Evolutionary conservation across 2,113 vertebrate species (phyloP).

Genomic region (Neolamprologus cancellatus): DNA sequence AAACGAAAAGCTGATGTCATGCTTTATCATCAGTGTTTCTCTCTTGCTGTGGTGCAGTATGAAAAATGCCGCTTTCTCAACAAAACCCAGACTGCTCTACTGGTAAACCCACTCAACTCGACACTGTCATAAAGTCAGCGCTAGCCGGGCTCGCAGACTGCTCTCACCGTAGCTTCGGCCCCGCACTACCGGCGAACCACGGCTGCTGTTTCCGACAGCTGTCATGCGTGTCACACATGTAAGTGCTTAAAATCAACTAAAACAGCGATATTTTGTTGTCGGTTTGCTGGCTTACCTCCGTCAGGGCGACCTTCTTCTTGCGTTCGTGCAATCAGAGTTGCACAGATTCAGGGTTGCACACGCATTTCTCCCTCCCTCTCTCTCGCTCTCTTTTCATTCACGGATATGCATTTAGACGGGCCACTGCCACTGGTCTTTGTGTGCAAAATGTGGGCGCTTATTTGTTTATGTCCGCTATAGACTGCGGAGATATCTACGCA

Average conservation of each 20-base stretch:
- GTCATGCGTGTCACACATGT: slow-evolving; percentile 31
- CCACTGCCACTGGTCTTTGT: not conserved
- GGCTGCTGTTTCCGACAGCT: not conserved
- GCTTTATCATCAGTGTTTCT: not conserved
- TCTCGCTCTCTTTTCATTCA: not conserved
- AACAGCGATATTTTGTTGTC: slow-evolving; percentile 7
- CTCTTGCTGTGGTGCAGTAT: not conserved
- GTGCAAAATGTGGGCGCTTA: not conserved
- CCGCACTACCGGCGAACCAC: not conserved
- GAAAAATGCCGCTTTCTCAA: slow-evolving; percentile 16
- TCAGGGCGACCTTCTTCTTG: slow-evolving; percentile 66
- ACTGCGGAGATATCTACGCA: slow-evolving; percentile 23
- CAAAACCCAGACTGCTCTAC: slow-evolving; percentile 24
- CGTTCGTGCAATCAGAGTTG: slow-evolving; percentile 61
- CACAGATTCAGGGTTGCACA: slow-evolving; percentile 53
- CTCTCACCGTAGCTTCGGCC: not conserved
- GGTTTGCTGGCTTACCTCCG: slow-evolving; percentile 60
- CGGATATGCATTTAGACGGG: slow-evolving; percentile 16
- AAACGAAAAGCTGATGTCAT: not conserved
- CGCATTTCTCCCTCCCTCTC: slow-evolving; percentile 14
- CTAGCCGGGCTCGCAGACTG: slow-evolving; percentile 7
- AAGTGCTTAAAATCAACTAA: slow-evolving; percentile 21
- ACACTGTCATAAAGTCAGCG: slow-evolving; percentile 51
- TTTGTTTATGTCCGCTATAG: not conserved
- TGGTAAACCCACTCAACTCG: slow-evolving; percentile 48